Evolutionary conservation across 2,797 vertebrate species (phyloP).

Genomic region (Mustela erminea): DNA sequence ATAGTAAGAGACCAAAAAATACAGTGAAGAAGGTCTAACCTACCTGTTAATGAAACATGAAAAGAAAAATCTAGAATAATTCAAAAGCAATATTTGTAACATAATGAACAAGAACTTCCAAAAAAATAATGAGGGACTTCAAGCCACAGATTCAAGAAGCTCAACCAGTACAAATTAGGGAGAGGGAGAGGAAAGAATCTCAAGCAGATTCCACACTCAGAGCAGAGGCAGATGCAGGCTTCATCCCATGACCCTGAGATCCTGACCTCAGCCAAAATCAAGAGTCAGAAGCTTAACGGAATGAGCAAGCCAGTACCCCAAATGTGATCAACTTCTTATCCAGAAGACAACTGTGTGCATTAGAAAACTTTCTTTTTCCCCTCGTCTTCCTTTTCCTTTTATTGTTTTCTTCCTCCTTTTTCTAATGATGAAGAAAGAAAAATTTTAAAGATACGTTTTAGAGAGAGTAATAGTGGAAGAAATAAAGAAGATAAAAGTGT

Average conservation of each 20-base stretch:
- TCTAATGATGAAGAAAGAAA: neutral
- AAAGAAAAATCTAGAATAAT: neutral
- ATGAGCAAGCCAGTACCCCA: neutral
- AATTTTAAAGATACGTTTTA: neutral
- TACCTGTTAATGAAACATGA: neutral
- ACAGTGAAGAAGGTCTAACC: neutral
- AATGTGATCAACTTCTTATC: neutral
- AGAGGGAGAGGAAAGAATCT: neutral
- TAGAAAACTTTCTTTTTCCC: neutral
- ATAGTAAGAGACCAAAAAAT: neutral
- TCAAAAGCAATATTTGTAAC: neutral
- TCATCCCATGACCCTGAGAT: neutral
- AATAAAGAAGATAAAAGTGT: neutral
- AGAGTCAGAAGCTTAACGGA: neutral
- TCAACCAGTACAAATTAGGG: neutral
- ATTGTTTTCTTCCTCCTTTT: neutral
- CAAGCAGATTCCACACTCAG: neutral
- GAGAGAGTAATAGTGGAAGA: neutral
- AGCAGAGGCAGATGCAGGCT: neutral
- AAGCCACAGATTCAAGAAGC: neutral
- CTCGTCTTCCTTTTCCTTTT: neutral
- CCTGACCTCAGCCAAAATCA: neutral
- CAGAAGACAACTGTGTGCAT: rapidly evolving
- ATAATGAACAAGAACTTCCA: neutral
- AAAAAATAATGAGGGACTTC: neutral